Percentiles rank a stretch among this genome's conserved stretches.
Conservation (phyloP, 2,888 invertebrate species). For the Limulus polyphemus region DNA sequence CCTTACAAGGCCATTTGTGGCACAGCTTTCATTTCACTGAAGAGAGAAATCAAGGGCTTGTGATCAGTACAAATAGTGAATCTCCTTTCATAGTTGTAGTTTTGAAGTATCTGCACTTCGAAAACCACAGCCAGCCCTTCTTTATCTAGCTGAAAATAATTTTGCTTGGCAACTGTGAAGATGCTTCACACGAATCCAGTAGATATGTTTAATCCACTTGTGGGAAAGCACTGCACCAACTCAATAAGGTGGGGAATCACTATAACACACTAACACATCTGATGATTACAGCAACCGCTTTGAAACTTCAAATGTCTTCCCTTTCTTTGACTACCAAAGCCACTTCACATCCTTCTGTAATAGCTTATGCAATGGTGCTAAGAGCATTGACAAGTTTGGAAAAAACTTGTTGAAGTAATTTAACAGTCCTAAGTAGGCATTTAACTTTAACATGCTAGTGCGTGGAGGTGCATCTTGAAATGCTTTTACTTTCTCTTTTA, state of each 20-base stretch:
- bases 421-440: constrained; percentile 25
- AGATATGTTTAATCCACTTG: constrained; percentile 35
- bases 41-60: constrained; percentile 32
- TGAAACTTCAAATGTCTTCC: constrained; percentile 20
- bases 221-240: constrained; percentile 28
- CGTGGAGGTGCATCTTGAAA: too few species aligned
- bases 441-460: too few species aligned
- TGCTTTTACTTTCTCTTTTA: too few species aligned
- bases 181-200: constrained; percentile 27
- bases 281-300: constrained; percentile 11
- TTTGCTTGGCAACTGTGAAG: constrained; percentile 22
- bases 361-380: constrained; percentile 27
- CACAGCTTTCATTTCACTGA: constrained; percentile 10
- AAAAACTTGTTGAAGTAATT: constrained; percentile 30
- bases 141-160: constrained; percentile 7
- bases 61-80: constrained; percentile 38
- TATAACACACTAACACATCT: constrained; percentile 29
- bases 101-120: neutral
- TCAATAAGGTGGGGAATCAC: constrained; percentile 35
- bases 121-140: too few species aligned
- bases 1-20: constrained; percentile 30
- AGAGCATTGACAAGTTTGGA: constrained; percentile 24
- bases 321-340: constrained; percentile 18
- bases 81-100: constrained; percentile 35
- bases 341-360: constrained; percentile 22